Percentiles rank a stretch among this genome's conserved stretches.
These are phyloP conservation scores for Timandra comae DNA, from an alignment of 2,888 invertebrate species.

Conservation along the genomic window DNA sequence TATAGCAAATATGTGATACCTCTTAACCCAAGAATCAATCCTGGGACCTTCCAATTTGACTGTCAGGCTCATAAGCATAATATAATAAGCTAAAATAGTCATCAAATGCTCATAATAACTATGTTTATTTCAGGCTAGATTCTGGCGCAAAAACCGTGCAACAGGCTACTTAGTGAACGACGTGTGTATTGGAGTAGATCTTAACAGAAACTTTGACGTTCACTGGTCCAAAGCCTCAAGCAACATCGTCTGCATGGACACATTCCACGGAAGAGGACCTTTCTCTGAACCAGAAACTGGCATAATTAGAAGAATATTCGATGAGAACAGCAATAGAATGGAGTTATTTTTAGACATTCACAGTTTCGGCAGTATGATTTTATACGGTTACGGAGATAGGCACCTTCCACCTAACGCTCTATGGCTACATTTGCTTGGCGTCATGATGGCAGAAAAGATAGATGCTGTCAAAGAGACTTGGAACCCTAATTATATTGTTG, in stretches of 20 bases:
- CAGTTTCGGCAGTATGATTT: constrained; percentile 81
- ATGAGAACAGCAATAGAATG: constrained; percentile 56
- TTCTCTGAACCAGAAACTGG: constrained; percentile 82
- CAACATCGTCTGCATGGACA: constrained; percentile 72
- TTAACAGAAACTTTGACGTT: constrained; percentile 85
- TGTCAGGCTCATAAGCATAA: too few relatives aligned
- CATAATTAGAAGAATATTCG: constrained; percentile 75
- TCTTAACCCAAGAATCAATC: too few relatives aligned
- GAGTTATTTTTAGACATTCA: constrained; percentile 84
- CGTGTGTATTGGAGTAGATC: constrained; percentile 81
- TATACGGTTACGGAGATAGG: constrained; percentile 51
- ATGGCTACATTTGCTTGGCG: constrained; percentile 50
- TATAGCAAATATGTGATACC: too few relatives aligned
- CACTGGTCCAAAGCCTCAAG: constrained; percentile 79
- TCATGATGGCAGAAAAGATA: constrained; percentile 60
- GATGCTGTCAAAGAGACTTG: constrained; percentile 56
- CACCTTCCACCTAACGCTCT: constrained; percentile 66
- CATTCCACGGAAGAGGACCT: constrained; percentile 77
- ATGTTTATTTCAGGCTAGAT: constrained; percentile 63
- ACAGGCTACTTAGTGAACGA: constrained; percentile 32
- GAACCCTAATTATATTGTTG: constrained; percentile 64
- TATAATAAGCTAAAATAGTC: too few relatives aligned
- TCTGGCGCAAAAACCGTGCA: constrained; percentile 82
- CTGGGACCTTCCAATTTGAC: too few relatives aligned
- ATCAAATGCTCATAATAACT: too few relatives aligned